Evolutionary conservation across 2,888 invertebrate species (phyloP), one percentile per base, ranked within the genome.

Genomic region (Allolobophora icterica): DNA sequence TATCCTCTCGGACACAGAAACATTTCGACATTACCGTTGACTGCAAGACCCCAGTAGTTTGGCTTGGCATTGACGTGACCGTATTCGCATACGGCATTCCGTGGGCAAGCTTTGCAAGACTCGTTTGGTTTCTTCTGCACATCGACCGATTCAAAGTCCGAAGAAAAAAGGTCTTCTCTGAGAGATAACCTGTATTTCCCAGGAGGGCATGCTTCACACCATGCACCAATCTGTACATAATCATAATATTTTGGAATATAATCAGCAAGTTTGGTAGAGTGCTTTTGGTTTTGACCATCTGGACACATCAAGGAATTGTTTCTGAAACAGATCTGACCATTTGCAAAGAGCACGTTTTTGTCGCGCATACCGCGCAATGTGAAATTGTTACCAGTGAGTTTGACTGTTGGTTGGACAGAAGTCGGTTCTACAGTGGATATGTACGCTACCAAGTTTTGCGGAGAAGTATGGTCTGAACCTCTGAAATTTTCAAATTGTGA

Each of bases 51-150:
- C 87, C 87, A 87, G 35, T 87, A 87, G 34, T 87, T 87, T 35
- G 87, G 87, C 24, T 35, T 87, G 19, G 87, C 34, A 24, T 38
- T 34, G 87, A 87, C n/a, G 21, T 87, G 87, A 17, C 87, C 87
- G 8, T 87, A 87, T 35, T 87, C 87, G 38, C 87, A 87, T 34
- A 87, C 87, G 1, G 87, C 87, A 87, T 87, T 87, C 87, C 24
- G 24, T 24, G 87, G 87, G 38, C 87, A 87, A 8, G 35, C 21
- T 87, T 38, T 87, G 35, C 87, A 87, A 24, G 87, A 38, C 30
- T 19, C 38, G 8, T 87, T 87, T 87, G 34, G 19, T 21, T 87
- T 87, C 87, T 87, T 38, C 35, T 35, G 34, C 38, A 19, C 34
- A 87, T 87, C 87, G 4, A 33, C 24, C 24, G 34, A 35, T 71